Evolutionary conservation across 1,140 invertebrate genomes (phyloP), one percentile per base, ranked within the genome.

Genomic region (Magallana ariakensis): DNA sequence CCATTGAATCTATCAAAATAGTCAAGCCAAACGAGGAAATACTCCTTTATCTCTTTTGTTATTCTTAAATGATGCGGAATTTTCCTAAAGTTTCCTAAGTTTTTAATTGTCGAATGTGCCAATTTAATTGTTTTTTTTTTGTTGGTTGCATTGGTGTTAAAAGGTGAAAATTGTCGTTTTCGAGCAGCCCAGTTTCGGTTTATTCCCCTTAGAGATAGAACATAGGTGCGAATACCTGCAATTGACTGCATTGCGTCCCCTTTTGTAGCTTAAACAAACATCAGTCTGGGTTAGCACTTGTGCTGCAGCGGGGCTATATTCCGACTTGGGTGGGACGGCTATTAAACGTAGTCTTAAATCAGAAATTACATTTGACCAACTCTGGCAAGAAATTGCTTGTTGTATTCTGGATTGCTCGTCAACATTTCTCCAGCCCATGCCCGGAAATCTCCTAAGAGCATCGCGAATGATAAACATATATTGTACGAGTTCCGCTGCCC

Each of bases 341-440:
- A 89, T 86, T 19, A 82, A 66, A 4, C 82, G 26, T 70, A 60
- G 83, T 85, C 85, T 84, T 13, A 89, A 66, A 66, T 86, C 85
- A 13, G 62, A 19, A 33, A 84, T 89, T 8, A 88, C 53, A 62
- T 70, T 57, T 15, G 57, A 57, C 84, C 87, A 88, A 2, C 80
- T 13, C 54, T 46, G 26, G 3, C 55, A 80, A 19, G 22, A 81
- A 10, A 87, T 60, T 26, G 81, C 81, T 57, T 89, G 88, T 16
- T 85, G 80, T 8, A 86, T 7, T 9, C 88, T 54, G 58, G 87
- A 89, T 26, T 89, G 88, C 66, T 89, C 82, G 62, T 89, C 88
- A 81, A 87, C 87, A 33, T 19, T 82, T 22, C 85, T 60, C 85
- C 88, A 89, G 62, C 57, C 66, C 0, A 56, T n/a, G 6, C 46